Conservation (phyloP, 1,140 invertebrate genomes). For the Drosophila mayri region DNA sequence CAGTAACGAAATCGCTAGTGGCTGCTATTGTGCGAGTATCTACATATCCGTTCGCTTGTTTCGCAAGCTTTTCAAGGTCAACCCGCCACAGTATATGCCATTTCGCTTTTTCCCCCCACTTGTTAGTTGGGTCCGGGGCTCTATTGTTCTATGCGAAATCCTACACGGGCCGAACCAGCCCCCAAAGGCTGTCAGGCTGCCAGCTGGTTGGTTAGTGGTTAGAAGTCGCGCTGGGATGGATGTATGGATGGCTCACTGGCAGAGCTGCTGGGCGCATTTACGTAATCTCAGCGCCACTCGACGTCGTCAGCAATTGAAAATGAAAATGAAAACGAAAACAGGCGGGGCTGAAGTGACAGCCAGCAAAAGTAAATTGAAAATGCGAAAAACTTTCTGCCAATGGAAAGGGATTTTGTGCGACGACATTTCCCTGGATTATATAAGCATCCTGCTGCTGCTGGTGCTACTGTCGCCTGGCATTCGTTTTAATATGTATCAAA, state of each 20-base stretch:
- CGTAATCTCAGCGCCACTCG: slow-evolving; percentile 71
- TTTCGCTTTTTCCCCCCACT: slow-evolving; percentile 47
- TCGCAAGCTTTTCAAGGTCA: slow-evolving; percentile 60
- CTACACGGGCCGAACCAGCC: slow-evolving; percentile 40
- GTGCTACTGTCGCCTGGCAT: slow-evolving; percentile 10
- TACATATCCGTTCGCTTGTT: slow-evolving; percentile 46
- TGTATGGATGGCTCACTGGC: slow-evolving; percentile 5
- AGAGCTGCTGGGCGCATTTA: slow-evolving; percentile 63
- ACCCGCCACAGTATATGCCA: slow-evolving; percentile 40
- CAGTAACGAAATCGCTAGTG: slow-evolving; percentile 41
- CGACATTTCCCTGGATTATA: slow-evolving; percentile 44
- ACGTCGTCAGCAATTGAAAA: slow-evolving; percentile 63
- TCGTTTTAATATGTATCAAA: slow-evolving; percentile 35
- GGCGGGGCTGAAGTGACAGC: slow-evolving; percentile 31
- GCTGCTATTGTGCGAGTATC: slow-evolving; percentile 33
- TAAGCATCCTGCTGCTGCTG: slow-evolving; percentile 21
- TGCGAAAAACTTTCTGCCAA: slow-evolving; percentile 15
- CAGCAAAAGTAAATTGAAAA: slow-evolving; percentile 52
- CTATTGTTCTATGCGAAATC: slow-evolving; percentile 56
- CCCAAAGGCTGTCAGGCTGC: slow-evolving; percentile 30
- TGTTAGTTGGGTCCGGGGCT: slow-evolving; percentile 28
- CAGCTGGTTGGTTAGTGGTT: slow-evolving; percentile 22
- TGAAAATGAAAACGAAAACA: slow-evolving; percentile 51
- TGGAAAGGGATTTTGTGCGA: slow-evolving; percentile 14
- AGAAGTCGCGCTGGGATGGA: slow-evolving; percentile 23